Evolutionary conservation across 2,113 vertebrate species (phyloP), one percentile per base, ranked within the genome.

Genomic region (Etia nguti): DNA sequence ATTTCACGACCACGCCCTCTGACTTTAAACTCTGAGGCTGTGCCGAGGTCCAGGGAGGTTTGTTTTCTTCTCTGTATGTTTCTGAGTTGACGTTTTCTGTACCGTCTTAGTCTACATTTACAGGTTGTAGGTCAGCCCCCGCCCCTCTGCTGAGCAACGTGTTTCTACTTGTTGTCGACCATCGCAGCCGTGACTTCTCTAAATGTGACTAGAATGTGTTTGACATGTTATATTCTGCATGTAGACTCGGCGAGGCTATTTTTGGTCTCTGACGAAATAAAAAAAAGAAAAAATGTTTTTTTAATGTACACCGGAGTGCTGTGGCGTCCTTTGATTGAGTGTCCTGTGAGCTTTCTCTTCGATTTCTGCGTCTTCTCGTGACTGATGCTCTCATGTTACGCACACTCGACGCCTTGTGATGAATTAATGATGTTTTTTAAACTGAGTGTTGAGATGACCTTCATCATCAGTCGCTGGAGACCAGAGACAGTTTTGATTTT

Each of bases 191-290:
- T 97, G 92, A 93, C 89, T 92, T 90, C 87, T 92, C 86, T 93
- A 90, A 92, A 93, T 96, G 96, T 97, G 96, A 97, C 93, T 97
- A 97, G 96, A 96, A 96, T 96, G 96, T 97, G 96, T 97, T 97
- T 97, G 96, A 97, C 92, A 93, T 96, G 97, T 96, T 96, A 94
- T 96, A 96, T 93, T 97, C 97, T 97, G 97, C 97, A 98, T 98
- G 97, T 97, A 96, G 96, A 96, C 96, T 96, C 20, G 93, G 94
- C 96, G 94, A 96, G 95, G 89, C 92, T 70, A 46, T 91, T 94
- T 92, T 96, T 95, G 96, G 96, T 97, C 96, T 93, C 96, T 96
- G 96, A 81, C 94, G 91, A 95, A 94, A 91, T 92, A 94, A 73
- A 73, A 73, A 73, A 73, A 94, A 87, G 80, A 82, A 46, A 70